phyloP scores from a whole-genome alignment of 2,888 invertebrate species.

The Drosophila nr. fundita region DNA sequence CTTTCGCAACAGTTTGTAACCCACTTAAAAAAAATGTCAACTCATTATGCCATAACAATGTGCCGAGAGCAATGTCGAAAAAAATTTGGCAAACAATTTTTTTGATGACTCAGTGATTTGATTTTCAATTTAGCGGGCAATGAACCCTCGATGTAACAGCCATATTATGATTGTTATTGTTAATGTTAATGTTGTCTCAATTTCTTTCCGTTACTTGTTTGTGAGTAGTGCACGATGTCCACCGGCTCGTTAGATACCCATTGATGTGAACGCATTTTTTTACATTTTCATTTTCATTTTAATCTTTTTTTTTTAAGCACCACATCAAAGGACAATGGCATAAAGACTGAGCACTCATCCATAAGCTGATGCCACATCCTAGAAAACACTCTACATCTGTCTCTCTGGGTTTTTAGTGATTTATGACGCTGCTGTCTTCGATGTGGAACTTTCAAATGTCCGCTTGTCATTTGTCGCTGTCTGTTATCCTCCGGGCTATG shows the following conservation, averaged over 20 bases:
- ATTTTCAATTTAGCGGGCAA: conserved; percentile 70
- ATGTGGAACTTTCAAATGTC: conserved; percentile 39
- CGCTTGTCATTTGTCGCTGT: conserved; percentile 61
- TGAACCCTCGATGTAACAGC: conserved; percentile 53
- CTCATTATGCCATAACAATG: conserved; percentile 19
- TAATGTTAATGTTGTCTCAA: conserved; percentile 8
- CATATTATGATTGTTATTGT: conserved; percentile 18
- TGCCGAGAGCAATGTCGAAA: conserved; percentile 12
- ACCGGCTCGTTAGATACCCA: conserved; percentile 39
- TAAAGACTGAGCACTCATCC: not conserved
- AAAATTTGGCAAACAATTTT: conserved; percentile 34
- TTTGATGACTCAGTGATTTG: conserved; percentile 69
- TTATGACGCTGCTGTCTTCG: conserved; percentile 38
- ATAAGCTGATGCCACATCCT: conserved; percentile 17
- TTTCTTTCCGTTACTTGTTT: conserved; percentile 27
- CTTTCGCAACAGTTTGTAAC: conserved; percentile 39
- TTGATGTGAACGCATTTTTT: conserved; percentile 22
- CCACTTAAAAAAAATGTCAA: conserved; percentile 39
- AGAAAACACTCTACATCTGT: not conserved
- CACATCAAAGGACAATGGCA: conserved; percentile 14
- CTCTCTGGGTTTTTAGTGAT: conserved; percentile 35
- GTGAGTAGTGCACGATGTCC: conserved; percentile 18
- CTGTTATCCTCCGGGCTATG: conserved; percentile 43
- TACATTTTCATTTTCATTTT: too few relatives aligned
- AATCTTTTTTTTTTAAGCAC: conserved; percentile 34